phyloP scores from a whole-genome alignment of 1,140 invertebrate species.

The Brevipalpus yothersi region DNA sequence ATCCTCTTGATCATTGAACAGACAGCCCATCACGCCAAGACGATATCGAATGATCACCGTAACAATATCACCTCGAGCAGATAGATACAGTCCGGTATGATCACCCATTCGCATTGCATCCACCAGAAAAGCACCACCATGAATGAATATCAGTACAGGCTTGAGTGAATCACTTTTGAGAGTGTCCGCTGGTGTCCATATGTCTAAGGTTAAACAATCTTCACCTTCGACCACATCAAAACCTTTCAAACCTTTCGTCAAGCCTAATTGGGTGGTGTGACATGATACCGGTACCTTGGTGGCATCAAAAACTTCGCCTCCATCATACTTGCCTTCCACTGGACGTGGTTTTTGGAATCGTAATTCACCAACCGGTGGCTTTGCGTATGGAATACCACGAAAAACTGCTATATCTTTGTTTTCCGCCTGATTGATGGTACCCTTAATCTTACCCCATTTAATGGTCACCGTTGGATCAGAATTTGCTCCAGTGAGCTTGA shows the following conservation, averaged over 20 bases:
- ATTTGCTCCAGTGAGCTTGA: no score
- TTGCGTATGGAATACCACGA: neutral
- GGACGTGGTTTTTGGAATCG: neutral
- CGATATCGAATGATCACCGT: neutral
- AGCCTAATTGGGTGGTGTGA: neutral
- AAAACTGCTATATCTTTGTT: neutral
- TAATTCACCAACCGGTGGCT: neutral
- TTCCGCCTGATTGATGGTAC: neutral
- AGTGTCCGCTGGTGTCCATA: conserved; percentile 34
- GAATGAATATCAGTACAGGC: conserved; percentile 5
- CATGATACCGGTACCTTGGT: neutral
- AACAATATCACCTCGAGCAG: neutral
- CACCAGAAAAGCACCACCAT: conserved; percentile 5
- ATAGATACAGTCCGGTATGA: neutral
- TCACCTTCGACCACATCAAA: conserved; percentile 19
- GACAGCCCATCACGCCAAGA: neutral
- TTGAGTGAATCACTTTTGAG: conserved; percentile 18
- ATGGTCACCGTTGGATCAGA: neutral
- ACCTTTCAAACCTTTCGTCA: neutral
- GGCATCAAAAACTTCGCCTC: neutral
- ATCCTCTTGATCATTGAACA: neutral
- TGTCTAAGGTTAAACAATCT: conserved; percentile 59
- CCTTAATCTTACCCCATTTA: neutral
- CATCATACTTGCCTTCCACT: neutral
- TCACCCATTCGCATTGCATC: neutral